Base-by-base conservation (phyloP, 2,888 invertebrate species). In the Cacoxenus indagator region DNA sequence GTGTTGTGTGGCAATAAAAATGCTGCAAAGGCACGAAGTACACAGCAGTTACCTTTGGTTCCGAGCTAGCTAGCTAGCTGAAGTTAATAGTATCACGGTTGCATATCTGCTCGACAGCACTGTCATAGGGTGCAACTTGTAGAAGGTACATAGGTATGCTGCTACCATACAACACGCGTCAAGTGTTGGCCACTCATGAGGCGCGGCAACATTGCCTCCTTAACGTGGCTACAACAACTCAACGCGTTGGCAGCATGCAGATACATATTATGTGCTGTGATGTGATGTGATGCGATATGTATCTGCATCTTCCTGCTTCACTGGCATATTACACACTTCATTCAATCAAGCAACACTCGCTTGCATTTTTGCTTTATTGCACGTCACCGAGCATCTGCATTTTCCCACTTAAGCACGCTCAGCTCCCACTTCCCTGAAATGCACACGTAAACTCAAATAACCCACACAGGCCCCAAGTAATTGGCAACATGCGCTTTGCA, bases 371-470 rank as follows among this genome's bases (percentile, higher is more conserved):
- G 51, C 51, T 51, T 51, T 51, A 51, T 51, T 51, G 19, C 55
- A 27, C 55, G 27, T 55, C 55, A 27, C 27, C 51, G 8, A 48
- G 17, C 19, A 48, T 14, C 14, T 65, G 45, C 37, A 66, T 67
- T 48, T 71, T 64, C 45, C 69, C 69, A 71, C 71, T 71, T 71
- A 66, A 67, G 69, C 71, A 71, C 71, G 71, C 67, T 67, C 48
- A 46, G 55, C 26, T 48, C 17, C 6, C 6, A n/a, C 19, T n/a
- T n/a, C n/a, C n/a, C n/a, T n/a, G n/a, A n/a, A n/a, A n/a, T n/a
- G n/a, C n/a, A n/a, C 48, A 17, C 46, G 8, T 48, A 9, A 2
- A 8, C 6, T 17, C 17, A 11, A 6, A 17, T 48, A 6, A 17
- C 14, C 9, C n/a, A 6, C 14, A 14, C 55, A 26, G 55, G 14